These are phyloP conservation scores for Astatotilapia flaviijosephi DNA, from an alignment of 2,113 vertebrate genomes.

Conservation along the genomic window DNA sequence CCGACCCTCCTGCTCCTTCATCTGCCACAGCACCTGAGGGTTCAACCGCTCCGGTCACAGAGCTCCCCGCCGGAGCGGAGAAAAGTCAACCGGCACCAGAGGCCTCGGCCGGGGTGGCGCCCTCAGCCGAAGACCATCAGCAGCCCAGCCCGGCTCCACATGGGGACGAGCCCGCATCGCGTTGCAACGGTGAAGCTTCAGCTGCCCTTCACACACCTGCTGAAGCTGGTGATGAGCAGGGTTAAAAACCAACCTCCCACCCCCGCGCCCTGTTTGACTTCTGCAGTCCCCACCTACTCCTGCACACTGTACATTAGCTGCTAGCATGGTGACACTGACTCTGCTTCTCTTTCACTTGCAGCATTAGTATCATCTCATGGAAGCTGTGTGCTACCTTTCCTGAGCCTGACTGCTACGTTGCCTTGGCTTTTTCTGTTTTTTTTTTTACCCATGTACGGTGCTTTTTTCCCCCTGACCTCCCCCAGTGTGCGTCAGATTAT, in stretches of 20 bases:
- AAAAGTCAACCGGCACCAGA: conserved; percentile 36
- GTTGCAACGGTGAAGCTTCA: conserved; percentile 77
- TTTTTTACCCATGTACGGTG: not conserved
- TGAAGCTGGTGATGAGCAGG: conserved; percentile 72
- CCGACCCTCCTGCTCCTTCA: conserved; percentile 26
- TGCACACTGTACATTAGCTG: conserved; percentile 79
- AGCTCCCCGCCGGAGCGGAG: conserved; percentile 25
- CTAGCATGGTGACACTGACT: conserved; percentile 81
- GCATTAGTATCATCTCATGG: conserved; percentile 57
- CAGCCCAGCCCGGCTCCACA: conserved; percentile 40
- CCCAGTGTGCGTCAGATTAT: not conserved
- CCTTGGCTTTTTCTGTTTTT: conserved; percentile 5
- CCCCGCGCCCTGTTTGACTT: not conserved
- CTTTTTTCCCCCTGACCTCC: conserved; percentile 17
- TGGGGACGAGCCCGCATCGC: conserved; percentile 59
- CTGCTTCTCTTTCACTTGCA: conserved; percentile 61
- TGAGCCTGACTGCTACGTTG: conserved; percentile 38
- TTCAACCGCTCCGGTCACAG: not conserved
- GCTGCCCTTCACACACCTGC: conserved; percentile 41
- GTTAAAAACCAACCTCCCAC: conserved; percentile 61
- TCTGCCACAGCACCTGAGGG: conserved; percentile 5
- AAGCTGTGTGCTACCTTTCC: conserved; percentile 50
- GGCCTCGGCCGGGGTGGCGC: not conserved
- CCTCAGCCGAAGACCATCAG: conserved; percentile 41
- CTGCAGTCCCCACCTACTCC: conserved; percentile 22